A percentile compares a stretch with the other conserved stretches of the same genome.
These are phyloP conservation scores for Amphiura filiformis DNA, from an alignment of 35 echinoderm and acorn worm genomes.

Conservation along the genomic window DNA sequence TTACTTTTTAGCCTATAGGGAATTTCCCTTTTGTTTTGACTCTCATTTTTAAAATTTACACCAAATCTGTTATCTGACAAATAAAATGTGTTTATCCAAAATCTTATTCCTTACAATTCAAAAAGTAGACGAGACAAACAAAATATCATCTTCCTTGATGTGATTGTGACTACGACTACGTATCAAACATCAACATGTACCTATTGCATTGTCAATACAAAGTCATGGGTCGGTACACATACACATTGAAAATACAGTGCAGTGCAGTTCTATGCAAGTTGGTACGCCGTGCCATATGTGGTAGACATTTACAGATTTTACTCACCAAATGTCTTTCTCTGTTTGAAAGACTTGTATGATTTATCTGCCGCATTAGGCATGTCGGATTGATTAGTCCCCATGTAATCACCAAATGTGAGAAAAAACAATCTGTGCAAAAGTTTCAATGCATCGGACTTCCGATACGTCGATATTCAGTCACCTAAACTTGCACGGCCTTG, in stretches of 20 bases:
- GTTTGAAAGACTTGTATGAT: constrained; percentile 80
- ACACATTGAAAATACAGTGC: constrained; percentile 1
- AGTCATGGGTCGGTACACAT: too few species aligned
- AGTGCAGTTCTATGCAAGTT: neutral
- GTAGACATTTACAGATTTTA: neutral
- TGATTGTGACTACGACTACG: too few species aligned
- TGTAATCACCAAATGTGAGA: neutral
- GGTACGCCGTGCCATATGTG: neutral
- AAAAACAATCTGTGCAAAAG: neutral
- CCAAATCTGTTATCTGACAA: too few species aligned
- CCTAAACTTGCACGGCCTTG: neutral
- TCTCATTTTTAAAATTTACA: too few species aligned
- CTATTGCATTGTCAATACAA: too few species aligned
- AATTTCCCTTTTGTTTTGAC: too few species aligned
- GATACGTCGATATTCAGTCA: neutral
- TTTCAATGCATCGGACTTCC: neutral
- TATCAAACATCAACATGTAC: too few species aligned
- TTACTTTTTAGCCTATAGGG: too few species aligned
- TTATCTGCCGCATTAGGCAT: neutral
- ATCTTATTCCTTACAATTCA: too few species aligned
- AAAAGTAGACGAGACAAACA: too few species aligned
- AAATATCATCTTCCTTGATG: too few species aligned
- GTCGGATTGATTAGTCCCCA: neutral
- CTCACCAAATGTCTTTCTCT: constrained; percentile 97
- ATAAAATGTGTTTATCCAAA: too few species aligned